These are phyloP conservation scores for Oncorhynchus masou DNA, from an alignment of 2,113 vertebrate species.

Conservation along the genomic window DNA sequence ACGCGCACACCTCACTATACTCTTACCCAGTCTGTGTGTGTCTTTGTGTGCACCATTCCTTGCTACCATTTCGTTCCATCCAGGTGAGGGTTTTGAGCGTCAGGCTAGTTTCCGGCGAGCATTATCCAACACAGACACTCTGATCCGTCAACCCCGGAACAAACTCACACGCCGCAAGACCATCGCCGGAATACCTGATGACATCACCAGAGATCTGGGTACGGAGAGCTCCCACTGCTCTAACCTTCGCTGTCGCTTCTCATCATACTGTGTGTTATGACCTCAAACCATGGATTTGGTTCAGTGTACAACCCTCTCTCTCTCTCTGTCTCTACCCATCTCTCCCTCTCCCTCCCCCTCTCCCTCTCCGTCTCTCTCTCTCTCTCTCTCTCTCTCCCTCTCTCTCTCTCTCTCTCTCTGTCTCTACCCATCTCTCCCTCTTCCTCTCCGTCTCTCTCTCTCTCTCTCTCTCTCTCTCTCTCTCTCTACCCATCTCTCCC, in stretches of 20 bases:
- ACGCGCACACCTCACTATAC: too few species aligned
- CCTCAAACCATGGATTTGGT: too few species aligned
- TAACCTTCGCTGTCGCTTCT: background rate
- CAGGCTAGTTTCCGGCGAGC: slow-evolving; percentile 92
- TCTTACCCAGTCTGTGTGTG: background rate
- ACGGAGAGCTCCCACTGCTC: slow-evolving; percentile 65
- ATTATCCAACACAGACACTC: slow-evolving; percentile 84
- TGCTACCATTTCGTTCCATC: slow-evolving; percentile 26
- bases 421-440: too few species aligned
- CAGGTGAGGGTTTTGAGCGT: slow-evolving; percentile 96
- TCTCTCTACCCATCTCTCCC: too few species aligned
- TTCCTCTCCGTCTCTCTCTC: too few species aligned
- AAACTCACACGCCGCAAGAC: slow-evolving; percentile 90
- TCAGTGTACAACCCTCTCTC: too few species aligned
- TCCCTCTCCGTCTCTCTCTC: too few species aligned
- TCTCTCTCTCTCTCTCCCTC: too few species aligned
- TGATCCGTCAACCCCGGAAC: slow-evolving; percentile 80
- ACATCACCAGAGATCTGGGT: slow-evolving; percentile 82
- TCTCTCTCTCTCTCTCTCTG: too few species aligned
- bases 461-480: too few species aligned
- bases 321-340: fast-evolving
- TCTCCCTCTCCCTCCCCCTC: too few species aligned
- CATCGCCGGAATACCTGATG: slow-evolving; percentile 84
- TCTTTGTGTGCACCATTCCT: background rate
- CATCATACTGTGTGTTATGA: too few species aligned